These are phyloP conservation scores for Onthophagus taurus DNA, from an alignment of 1,140 invertebrate species.

Conservation along the genomic window DNA sequence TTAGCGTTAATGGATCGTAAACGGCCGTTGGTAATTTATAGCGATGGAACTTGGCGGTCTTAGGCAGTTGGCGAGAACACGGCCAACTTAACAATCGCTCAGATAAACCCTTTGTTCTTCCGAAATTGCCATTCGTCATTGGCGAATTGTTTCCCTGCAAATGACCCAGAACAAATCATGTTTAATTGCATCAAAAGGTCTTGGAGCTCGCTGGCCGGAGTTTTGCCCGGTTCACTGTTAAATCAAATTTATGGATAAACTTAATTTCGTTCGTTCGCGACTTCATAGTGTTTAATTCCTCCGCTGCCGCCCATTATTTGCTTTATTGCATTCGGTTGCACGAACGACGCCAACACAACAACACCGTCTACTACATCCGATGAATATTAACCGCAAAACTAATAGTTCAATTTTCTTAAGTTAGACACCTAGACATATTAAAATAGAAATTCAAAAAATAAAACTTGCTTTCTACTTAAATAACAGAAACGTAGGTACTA, in stretches of 20 bases:
- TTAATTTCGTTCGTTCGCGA: conserved; percentile 37
- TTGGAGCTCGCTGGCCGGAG: conserved; percentile 18
- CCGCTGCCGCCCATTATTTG: conserved; percentile 36
- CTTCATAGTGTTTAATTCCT: conserved; percentile 38
- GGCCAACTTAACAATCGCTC: conserved; percentile 26
- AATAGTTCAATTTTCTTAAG: too few relatives aligned
- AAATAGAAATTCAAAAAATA: too few relatives aligned
- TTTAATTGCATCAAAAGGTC: conserved; percentile 39
- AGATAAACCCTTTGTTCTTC: conserved; percentile 29
- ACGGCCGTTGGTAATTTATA: too few relatives aligned
- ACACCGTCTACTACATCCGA: not conserved
- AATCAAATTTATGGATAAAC: conserved; percentile 41
- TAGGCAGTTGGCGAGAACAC: not conserved
- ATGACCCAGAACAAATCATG: conserved; percentile 37
- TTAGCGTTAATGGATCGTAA: too few relatives aligned
- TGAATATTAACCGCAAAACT: conserved; percentile 5
- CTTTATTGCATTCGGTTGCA: conserved; percentile 28
- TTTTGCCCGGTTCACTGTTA: conserved; percentile 36
- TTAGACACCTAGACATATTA: too few relatives aligned
- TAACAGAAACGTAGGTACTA: too few relatives aligned
- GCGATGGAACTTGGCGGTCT: not conserved
- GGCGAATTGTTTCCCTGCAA: conserved; percentile 31
- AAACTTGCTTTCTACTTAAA: too few relatives aligned
- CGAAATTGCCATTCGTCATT: conserved; percentile 33
- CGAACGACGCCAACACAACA: conserved; percentile 1